These are phyloP conservation scores for Strigops habroptila DNA, from an alignment of 2,113 vertebrate species.

Conservation along the genomic window DNA sequence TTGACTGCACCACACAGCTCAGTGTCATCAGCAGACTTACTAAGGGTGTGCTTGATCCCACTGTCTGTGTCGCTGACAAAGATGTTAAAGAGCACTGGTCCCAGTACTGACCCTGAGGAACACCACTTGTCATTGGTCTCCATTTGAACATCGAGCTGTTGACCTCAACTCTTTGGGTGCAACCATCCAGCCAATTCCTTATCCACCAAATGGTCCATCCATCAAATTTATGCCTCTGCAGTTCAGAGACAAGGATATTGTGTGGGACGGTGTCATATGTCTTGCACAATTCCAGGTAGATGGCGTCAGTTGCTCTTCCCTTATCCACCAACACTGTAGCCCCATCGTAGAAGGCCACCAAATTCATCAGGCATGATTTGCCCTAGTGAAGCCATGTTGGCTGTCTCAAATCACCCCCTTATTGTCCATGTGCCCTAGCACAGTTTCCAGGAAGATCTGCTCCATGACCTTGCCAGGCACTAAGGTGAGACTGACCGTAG, in stretches of 20 bases:
- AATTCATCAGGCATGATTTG: neutral
- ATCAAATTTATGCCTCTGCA: neutral
- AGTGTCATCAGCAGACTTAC: neutral
- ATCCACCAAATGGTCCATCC: neutral
- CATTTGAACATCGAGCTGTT: neutral
- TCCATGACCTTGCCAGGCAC: neutral
- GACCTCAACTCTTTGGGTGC: neutral
- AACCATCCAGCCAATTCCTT: neutral
- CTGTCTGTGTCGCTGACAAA: neutral
- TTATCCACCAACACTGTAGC: neutral
- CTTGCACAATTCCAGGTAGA: neutral
- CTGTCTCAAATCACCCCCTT: neutral
- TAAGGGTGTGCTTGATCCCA: neutral
- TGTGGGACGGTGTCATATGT: neutral
- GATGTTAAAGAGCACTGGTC: neutral
- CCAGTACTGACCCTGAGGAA: neutral
- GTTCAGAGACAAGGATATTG: neutral
- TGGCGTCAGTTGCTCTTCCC: neutral
- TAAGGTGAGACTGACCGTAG: neutral
- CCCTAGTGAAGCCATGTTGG: neutral
- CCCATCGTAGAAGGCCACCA: neutral
- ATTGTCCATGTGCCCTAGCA: neutral
- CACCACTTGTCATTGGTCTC: neutral
- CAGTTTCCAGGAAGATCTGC: neutral
- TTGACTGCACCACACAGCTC: neutral